Base-by-base conservation (phyloP, 2,113 vertebrate genomes). In the Saccopteryx leptura region DNA sequence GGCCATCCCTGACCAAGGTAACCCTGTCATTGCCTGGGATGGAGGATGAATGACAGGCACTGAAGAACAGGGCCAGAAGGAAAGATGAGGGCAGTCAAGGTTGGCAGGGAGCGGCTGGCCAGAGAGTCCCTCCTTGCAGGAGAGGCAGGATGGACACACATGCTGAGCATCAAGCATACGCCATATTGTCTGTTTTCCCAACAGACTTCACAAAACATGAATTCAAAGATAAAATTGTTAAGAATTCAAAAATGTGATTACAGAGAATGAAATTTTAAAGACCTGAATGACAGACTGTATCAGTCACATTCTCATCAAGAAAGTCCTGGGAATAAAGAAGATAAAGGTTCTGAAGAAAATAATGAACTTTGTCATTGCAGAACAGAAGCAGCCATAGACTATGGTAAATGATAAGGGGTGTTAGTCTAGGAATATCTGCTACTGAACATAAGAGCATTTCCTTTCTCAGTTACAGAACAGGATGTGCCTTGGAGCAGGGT, bases 1-100 rank as follows among this genome's bases (percentile, higher is more conserved):
- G 19, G 24, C 52, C 31, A 19, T 48, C 65, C 4, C 8, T 3
- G 12, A 80, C 9, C 11, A 75, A 31, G 14, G 7, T 2, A 61
- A 58, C 12, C 5, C 15, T 52, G 15, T 90, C 18, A 75, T 6
- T 56, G 4, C 28, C 60, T 7, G 2, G 1, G 13, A 3, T 1
- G 2, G 9, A 28, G 11, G 31, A 3, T 0, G 0, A 21, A 2
- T 0, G 0, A 15, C 2, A 76, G 15, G 24, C 23, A 19, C 1
- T n/a, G 48, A 58, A 28, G 17, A 56, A 63, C 11, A 6, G 14
- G 23, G 0, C 13, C 0, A 1, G 14, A 11, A 71, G 24, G 14
- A 13, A 54, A 65, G 14, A 33, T 3, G 7, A 50, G 10, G 1
- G 1, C 13, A 66, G 17, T 46, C 0, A 60, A 15, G 1, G 8